Evolutionary conservation across 2,888 invertebrate species (phyloP), one percentile per base, ranked within the genome.

Genomic region (Euplexia lucipara): DNA sequence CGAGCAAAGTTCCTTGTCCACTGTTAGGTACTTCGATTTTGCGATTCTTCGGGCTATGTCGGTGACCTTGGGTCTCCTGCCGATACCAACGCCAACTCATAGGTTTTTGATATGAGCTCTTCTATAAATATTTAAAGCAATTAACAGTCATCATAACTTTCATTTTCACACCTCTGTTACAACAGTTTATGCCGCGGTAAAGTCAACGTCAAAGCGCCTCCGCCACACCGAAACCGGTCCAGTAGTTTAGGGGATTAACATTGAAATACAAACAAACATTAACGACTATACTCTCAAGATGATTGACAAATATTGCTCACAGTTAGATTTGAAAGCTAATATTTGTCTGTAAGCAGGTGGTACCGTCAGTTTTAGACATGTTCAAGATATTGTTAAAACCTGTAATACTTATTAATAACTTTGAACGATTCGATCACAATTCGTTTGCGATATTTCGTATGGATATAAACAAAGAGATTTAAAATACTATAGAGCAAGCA

Each of bases 201-300:
- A 45, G 35, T 41, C 37, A 42, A 49, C 49, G 14, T 63, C 51
- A 57, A 64, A 79, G 59, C 60, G 51, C 54, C 58, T 32, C 54
- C 51, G 60, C 67, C 56, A 8, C 45, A 56, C 54, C 54, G 61
- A 54, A 79, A 79, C 79, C 81, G 72, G 81, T 73, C 16, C 72
- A 78, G 72, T 78, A 71, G 76, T 81, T 80, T 75, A 10, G 68
- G 68, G 49, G 75, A 80, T 81, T 81, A 78, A 51, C 78, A 60
- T 62, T 66, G 53, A 44, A 53, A 58, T 56, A 78, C 79, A 72
- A 64, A 58, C 61, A 78, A 57, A 69, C 47, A 63, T 61, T 68
- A 68, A 74, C 64, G 70, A 73, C 30, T 22, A 48, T 61, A 57
- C 59, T 52, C 62, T 22, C 56, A 72, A 76, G 67, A 74, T 77